Base-by-base conservation (phyloP, 2,797 vertebrate species). In the Halcyon leucocephala region DNA sequence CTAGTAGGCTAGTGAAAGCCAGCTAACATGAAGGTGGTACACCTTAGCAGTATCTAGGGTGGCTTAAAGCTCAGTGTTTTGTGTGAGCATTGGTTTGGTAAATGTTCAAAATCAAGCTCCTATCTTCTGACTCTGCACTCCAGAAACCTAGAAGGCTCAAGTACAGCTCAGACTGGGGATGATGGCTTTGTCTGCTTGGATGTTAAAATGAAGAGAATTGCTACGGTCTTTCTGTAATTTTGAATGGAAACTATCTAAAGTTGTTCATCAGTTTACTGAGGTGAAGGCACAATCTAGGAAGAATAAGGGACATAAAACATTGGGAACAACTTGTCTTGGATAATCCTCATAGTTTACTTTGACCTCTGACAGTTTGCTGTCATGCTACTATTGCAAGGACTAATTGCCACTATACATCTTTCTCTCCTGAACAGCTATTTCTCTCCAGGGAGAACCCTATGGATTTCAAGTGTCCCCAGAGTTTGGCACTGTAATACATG, bases 241-340 rank as follows among this genome's bases (percentile, higher is more conserved):
- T 70, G 20, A 29, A 18, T 35, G 7, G 6, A 19, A 87, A 14
- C 25, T 33, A 1, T 26, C 6, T n/a, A 3, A 52, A 26, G 14
- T 9, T 46, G n/a, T 18, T 57, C 4, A 0, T 12, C 1, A 1
- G 7, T 57, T 57, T 71, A 11, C 37, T 55, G 60, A 61, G 31
- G 18, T 46, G 55, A 73, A 48, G 49, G 46, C 21, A 31, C 39
- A 25, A 1, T 8, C 17, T 13, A 6, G 64, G 60, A 61, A 73
- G 55, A 48, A 3, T 37, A 60, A 54, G 25, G 33, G 16, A 18
- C 2, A 1, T 26, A 8, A 33, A 4, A 7, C 24, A 5, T 2
- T 14, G n/a, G 64, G 54, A 39, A 67, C 51, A 49, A 6, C 14
- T 16, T 37, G 24, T 17, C 39, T 24, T 24, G 16, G 9, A 14